phyloP scores from a whole-genome alignment of 1,140 invertebrate genomes.

The Sitophilus oryzae region DNA sequence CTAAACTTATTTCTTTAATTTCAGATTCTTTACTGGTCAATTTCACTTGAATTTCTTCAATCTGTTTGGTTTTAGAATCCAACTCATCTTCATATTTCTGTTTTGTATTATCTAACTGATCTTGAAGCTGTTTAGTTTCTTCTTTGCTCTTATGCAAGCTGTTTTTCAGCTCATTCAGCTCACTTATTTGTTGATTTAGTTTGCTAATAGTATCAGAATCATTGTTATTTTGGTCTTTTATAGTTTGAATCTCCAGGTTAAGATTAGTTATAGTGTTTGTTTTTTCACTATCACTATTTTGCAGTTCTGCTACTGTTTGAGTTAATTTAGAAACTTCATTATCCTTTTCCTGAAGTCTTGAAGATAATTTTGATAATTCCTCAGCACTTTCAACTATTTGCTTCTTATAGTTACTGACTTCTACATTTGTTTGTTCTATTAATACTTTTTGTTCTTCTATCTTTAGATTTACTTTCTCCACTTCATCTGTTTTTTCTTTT shows the following conservation, averaged over 20 bases:
- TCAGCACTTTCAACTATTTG: conserved; percentile 38
- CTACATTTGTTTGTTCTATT: conserved; percentile 6
- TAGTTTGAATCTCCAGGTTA: not conserved
- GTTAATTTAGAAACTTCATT: conserved; percentile 17
- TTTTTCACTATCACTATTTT: not conserved
- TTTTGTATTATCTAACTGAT: not conserved
- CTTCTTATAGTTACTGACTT: conserved; percentile 8
- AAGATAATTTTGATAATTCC: conserved; percentile 47
- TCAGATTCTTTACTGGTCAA: conserved; percentile 3
- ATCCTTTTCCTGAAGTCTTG: conserved; percentile 47
- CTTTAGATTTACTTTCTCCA: conserved; percentile 12
- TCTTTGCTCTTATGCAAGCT: conserved; percentile 9
- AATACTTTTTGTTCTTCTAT: conserved; percentile 9
- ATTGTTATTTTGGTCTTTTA: not conserved
- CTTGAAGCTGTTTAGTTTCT: conserved; percentile 7
- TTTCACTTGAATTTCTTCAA: not conserved
- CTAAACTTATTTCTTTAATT: conserved; percentile 4
- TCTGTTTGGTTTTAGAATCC: conserved; percentile 3
- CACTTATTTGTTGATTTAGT: conserved; percentile 5
- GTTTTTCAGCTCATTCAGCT: not conserved
- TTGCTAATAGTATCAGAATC: conserved; percentile 6
- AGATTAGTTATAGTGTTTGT: not conserved
- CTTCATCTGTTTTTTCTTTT: conserved; percentile 6
- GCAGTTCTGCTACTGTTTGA: conserved; percentile 1
- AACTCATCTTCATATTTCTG: conserved; percentile 11